Evolutionary conservation across 2,797 vertebrate species (phyloP).

Genomic region (Gambelia wislizenii): DNA sequence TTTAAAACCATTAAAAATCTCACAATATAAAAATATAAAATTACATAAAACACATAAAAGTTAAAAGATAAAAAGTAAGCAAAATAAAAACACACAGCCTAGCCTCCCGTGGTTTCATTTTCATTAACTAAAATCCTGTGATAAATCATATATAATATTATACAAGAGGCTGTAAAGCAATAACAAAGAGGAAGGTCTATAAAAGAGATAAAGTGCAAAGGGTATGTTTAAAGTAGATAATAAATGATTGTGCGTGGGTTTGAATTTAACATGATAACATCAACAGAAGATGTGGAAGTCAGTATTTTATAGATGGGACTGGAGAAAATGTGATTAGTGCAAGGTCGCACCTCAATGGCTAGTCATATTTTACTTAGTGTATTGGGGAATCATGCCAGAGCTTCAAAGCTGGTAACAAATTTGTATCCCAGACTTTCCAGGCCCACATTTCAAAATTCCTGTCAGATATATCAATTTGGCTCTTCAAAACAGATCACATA

Average conservation of each 20-base stretch:
- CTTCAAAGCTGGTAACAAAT: neutral
- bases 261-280: no score
- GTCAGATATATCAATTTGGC: neutral
- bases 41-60: no score
- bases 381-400: neutral
- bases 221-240: neutral
- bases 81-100: no score
- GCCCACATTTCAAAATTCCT: neutral
- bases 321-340: neutral
- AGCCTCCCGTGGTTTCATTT: no score
- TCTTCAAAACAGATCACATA: neutral
- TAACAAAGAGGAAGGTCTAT: neutral
- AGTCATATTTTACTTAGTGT: neutral
- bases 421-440: neutral
- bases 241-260: neutral
- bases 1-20: no score
- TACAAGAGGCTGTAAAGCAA: neutral
- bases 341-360: neutral
- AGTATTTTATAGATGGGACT: neutral
- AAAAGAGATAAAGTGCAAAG: neutral
- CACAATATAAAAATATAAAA: no score
- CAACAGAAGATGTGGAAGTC: neutral
- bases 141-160: neutral
- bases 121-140: neutral
- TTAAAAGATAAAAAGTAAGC: no score